Percentiles rank a stretch among this genome's conserved stretches.
These are phyloP conservation scores for Poicephalus meyeri DNA, from an alignment of 2,113 vertebrate species.

Conservation along the genomic window DNA sequence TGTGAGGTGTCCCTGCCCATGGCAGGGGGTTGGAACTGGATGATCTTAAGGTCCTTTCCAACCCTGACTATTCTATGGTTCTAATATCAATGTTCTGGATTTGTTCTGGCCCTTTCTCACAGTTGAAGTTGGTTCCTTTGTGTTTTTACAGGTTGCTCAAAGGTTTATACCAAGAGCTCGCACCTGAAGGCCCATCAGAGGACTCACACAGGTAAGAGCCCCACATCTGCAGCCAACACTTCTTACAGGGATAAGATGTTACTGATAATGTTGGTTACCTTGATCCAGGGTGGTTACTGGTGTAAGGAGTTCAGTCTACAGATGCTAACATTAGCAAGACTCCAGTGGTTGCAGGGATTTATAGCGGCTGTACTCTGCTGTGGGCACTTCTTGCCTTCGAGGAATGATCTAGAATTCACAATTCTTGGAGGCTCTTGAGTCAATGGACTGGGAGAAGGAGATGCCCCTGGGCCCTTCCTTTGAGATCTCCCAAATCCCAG, in stretches of 20 bases:
- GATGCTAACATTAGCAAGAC: neutral
- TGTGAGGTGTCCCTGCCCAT: no score
- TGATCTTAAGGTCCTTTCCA: no score
- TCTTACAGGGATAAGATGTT: neutral
- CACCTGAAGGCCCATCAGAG: conserved; percentile 93
- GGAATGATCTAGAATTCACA: neutral
- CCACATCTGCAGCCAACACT: accelerated
- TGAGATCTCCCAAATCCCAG: neutral
- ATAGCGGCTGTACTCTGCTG: accelerated
- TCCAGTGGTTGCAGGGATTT: neutral
- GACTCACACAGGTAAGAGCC: conserved; percentile 87
- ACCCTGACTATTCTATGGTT: no score
- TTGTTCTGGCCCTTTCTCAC: neutral
- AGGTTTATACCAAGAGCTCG: conserved; percentile 95
- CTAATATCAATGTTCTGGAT: neutral
- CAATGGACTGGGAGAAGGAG: neutral
- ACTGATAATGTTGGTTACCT: neutral
- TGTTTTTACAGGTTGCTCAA: conserved; percentile 81
- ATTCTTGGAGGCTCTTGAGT: neutral
- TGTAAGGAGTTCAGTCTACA: neutral
- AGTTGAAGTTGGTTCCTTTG: neutral
- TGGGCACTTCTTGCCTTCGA: neutral
- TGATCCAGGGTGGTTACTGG: neutral
- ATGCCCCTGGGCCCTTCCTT: neutral
- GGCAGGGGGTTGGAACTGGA: no score